Evolutionary conservation across 2,113 vertebrate species (phyloP).

Genomic region (Polypterus bichir): DNA sequence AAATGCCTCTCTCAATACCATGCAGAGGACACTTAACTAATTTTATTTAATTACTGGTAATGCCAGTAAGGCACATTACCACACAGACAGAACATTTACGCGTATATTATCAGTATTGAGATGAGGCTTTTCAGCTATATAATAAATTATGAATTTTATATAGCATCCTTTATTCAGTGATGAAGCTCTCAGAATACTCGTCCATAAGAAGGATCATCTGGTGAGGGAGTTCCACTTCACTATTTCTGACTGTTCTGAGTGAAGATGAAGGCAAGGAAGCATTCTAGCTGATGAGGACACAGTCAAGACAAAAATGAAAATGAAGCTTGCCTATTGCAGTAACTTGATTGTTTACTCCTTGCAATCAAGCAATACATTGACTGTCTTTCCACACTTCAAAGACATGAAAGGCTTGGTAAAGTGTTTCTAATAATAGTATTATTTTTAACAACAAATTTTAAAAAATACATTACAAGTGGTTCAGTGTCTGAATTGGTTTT

Average conservation of each 20-base stretch:
- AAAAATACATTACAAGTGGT: too few species aligned
- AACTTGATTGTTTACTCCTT: constrained; percentile 10
- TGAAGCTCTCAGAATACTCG: too few species aligned
- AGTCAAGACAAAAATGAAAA: constrained; percentile 13
- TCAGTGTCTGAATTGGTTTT: too few species aligned
- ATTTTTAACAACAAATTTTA: neutral
- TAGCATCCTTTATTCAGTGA: too few species aligned
- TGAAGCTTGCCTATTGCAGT: constrained; percentile 10
- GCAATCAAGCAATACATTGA: constrained; percentile 8
- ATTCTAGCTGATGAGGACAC: constrained; percentile 11
- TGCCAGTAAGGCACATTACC: too few species aligned
- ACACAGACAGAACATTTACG: too few species aligned
- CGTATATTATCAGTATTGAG: too few species aligned
- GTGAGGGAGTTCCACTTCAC: constrained; percentile 3
- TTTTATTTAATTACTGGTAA: too few species aligned
- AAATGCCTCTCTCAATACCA: too few species aligned
- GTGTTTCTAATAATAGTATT: neutral
- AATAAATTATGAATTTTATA: too few species aligned
- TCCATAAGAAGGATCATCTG: constrained; percentile 4
- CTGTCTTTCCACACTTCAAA: constrained; percentile 11
- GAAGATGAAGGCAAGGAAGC: constrained; percentile 12
- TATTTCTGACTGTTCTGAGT: constrained; percentile 8
- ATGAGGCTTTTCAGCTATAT: too few species aligned
- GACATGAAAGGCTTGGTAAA: constrained; percentile 15
- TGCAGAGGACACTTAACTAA: too few species aligned